Evolutionary conservation across 2,797 vertebrate species (phyloP).

Genomic region (Pampus argenteus): DNA sequence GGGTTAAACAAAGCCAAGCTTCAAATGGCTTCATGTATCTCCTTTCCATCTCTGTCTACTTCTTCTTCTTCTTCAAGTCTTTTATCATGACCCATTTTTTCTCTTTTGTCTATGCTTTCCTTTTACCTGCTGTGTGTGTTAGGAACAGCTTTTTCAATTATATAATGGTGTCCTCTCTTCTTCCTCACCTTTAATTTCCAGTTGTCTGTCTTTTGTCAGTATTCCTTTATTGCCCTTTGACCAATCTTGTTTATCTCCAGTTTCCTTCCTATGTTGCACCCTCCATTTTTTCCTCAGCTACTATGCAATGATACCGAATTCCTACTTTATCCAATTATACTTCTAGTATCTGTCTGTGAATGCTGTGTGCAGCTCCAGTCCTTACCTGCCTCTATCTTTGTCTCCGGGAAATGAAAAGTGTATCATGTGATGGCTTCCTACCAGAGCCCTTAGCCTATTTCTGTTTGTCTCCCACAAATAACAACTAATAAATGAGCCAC

Average conservation of each 20-base stretch:
- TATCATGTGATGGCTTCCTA: constrained; percentile 29
- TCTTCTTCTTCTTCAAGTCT: background rate
- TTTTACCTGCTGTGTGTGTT: background rate
- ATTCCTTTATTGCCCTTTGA: background rate
- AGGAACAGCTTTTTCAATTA: background rate
- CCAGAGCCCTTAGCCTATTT: constrained; percentile 53
- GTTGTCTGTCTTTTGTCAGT: background rate
- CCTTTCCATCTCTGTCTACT: constrained; percentile 34
- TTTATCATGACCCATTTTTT: background rate
- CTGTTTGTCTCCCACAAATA: constrained; percentile 44
- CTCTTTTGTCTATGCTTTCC: background rate
- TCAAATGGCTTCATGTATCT: constrained; percentile 57
- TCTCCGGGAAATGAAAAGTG: constrained; percentile 27
- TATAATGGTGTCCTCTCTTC: background rate
- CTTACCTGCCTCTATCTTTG: constrained; percentile 30
- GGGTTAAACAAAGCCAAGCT: constrained; percentile 45
- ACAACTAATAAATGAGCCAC: constrained; percentile 48
- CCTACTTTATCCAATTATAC: constrained; percentile 3
- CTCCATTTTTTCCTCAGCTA: background rate
- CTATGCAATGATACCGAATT: background rate
- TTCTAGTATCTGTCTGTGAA: background rate
- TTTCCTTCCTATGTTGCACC: background rate
- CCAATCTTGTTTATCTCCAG: background rate
- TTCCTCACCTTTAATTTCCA: background rate
- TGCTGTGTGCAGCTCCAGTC: constrained; percentile 11